Conservation (phyloP, 1,140 invertebrate species). For the Nephotettix cincticeps region DNA sequence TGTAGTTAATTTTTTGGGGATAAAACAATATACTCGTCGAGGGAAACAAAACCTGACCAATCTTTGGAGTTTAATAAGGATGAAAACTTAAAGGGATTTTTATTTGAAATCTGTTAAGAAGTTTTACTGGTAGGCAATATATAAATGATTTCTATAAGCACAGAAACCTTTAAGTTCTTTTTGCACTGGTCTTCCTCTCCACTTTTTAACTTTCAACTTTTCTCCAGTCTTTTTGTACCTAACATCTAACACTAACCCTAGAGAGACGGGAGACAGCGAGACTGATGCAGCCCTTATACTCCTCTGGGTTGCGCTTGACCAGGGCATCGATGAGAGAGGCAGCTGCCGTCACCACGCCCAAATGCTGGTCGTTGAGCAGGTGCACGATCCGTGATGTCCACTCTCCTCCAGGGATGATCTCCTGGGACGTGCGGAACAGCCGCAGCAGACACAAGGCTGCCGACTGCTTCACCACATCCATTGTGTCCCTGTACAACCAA, state of each 20-base stretch:
- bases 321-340: conserved; percentile 97
- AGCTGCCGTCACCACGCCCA: conserved; percentile 98
- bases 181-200: not conserved
- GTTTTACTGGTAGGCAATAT: not conserved
- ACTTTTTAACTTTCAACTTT: not conserved
- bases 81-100: too few relatives aligned
- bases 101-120: too few relatives aligned
- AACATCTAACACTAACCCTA: conserved; percentile 64
- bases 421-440: conserved; percentile 87
- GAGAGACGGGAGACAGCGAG: conserved; percentile 96
- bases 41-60: too few relatives aligned
- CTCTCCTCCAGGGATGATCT: conserved; percentile 96
- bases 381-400: conserved; percentile 99
- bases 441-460: conserved; percentile 95
- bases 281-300: conserved; percentile 99
- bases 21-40: too few relatives aligned
- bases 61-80: too few relatives aligned
- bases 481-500: conserved; percentile 80
- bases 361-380: conserved; percentile 97
- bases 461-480: conserved; percentile 99
- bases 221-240: not conserved
- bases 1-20: too few relatives aligned
- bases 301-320: conserved; percentile 97
- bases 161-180: not conserved
- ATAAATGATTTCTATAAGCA: not conserved